Base-by-base conservation (phyloP, 2,113 vertebrate species). In the Oreocharis arfaki region DNA sequence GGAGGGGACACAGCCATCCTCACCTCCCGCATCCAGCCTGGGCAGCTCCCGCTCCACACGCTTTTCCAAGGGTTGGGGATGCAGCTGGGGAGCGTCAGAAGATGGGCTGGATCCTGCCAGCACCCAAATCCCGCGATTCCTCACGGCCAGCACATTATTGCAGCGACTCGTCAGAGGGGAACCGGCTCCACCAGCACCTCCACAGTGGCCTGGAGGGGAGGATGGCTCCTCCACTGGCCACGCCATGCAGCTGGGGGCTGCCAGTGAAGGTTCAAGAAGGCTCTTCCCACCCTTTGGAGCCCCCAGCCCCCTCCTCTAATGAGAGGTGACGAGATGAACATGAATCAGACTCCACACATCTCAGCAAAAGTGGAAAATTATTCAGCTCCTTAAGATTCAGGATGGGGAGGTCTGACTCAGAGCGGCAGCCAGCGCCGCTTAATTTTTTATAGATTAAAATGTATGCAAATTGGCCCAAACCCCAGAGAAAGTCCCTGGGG, bases 371-470 rank as follows among this genome's bases (percentile, higher is more conserved):
- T 97, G 97, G 98, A 96, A 97, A 97, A 98, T 98, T 98, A 97
- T 98, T 98, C 97, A 97, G 89, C 97, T 98, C 97, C 97, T 98
- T 97, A 97, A 97, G 97, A 98, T 98, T 97, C 98, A 97, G 97
- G 97, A 96, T 94, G 96, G 97, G 97, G 95, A 96, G 95, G 9
- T 97, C 97, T 98, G 97, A 98, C 96, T 98, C 98, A 98, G 97
- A 96, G 92, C 95, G 20, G 94, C 96, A 96, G 96, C 95, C 96
- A 96, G 84, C 96, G 84, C 97, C 97, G 96, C 98, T 98, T 98
- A 98, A 98, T 98, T 98, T 98, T 98, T 98, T 98, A 98, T 97
- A 98, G 98, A 98, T 98, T 98, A 98, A 98, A 98, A 98, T 98
- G 96, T 98, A 98, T 98, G 98, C 98, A 98, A 98, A 98, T 98